Percentiles rank a stretch among this genome's conserved stretches.
Evolutionary conservation across 2,888 invertebrate genomes (phyloP).

Genomic region (Dromius quadrimaculatus): DNA sequence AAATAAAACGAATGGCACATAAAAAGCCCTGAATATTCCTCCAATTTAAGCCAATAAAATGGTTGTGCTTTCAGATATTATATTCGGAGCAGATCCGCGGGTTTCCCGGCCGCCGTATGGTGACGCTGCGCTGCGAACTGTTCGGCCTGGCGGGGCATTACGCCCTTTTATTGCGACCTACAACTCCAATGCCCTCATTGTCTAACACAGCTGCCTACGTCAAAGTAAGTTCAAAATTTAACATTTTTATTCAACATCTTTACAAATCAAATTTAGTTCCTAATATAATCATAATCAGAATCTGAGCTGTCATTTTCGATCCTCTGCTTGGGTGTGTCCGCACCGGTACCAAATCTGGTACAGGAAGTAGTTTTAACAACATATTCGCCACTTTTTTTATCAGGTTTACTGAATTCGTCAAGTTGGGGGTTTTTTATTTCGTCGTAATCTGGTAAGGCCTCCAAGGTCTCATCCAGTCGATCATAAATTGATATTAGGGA

Average conservation of each 20-base stretch:
- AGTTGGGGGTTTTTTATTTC: too few species aligned
- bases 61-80: constrained; percentile 70
- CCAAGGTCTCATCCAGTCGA: too few species aligned
- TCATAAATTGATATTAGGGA: too few species aligned
- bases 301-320: background rate
- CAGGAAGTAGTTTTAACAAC: too few species aligned
- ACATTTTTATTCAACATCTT: background rate
- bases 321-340: background rate
- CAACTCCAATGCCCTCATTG: constrained; percentile 73
- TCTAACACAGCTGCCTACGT: constrained; percentile 78
- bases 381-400: too few species aligned
- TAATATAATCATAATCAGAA: constrained; percentile 31
- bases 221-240: constrained; percentile 69
- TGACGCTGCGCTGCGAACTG: constrained; percentile 80
- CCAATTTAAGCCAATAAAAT: background rate
- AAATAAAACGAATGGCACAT: constrained; percentile 11
- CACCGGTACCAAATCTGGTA: background rate
- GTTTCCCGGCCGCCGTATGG: constrained; percentile 76
- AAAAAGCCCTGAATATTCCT: constrained; percentile 1
- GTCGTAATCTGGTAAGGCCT: background rate
- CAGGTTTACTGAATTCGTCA: too few species aligned
- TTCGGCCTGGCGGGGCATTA: constrained; percentile 89
- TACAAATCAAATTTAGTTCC: constrained; percentile 9
- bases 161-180: constrained; percentile 78
- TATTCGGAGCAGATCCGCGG: constrained; percentile 84